Evolutionary conservation across 1,140 invertebrate genomes (phyloP).

Genomic region (Drosophila sulfurigaster): DNA sequence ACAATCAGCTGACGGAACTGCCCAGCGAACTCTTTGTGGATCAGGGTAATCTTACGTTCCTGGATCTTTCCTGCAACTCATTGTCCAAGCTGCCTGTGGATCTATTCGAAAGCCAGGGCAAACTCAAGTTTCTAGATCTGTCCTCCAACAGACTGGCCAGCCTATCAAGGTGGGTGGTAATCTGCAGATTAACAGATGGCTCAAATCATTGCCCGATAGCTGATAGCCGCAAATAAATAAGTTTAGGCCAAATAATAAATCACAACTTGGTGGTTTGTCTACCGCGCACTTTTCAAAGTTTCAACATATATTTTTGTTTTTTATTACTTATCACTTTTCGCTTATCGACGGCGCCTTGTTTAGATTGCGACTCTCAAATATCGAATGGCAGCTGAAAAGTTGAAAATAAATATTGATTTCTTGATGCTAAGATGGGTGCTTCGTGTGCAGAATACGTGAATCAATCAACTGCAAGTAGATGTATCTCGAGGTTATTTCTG

Average conservation of each 20-base stretch:
- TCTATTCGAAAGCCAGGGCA: conserved; percentile 85
- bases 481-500: too few species aligned
- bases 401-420: neutral
- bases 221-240: conserved; percentile 5
- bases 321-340: conserved; percentile 7
- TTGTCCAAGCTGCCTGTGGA: conserved; percentile 85
- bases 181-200: conserved; percentile 74
- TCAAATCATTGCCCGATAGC: conserved; percentile 59
- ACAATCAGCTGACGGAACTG: conserved; percentile 85
- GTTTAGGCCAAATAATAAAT: conserved; percentile 44
- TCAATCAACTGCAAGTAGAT: neutral
- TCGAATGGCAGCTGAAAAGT: conserved; percentile 6
- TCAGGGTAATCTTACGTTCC: conserved; percentile 85
- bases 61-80: conserved; percentile 87
- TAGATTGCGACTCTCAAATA: conserved; percentile 6
- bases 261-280: neutral
- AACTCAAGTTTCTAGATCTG: conserved; percentile 86
- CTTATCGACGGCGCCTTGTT: conserved; percentile 19
- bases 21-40: conserved; percentile 87
- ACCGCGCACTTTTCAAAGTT: too few species aligned
- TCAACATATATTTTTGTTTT: neutral
- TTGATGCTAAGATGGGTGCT: neutral
- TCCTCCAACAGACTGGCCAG: conserved; percentile 85
- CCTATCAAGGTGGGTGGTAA: conserved; percentile 63
- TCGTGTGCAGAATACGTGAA: neutral